These are phyloP conservation scores for Cheilosia soror DNA, from an alignment of 2,888 invertebrate species.

Conservation along the genomic window DNA sequence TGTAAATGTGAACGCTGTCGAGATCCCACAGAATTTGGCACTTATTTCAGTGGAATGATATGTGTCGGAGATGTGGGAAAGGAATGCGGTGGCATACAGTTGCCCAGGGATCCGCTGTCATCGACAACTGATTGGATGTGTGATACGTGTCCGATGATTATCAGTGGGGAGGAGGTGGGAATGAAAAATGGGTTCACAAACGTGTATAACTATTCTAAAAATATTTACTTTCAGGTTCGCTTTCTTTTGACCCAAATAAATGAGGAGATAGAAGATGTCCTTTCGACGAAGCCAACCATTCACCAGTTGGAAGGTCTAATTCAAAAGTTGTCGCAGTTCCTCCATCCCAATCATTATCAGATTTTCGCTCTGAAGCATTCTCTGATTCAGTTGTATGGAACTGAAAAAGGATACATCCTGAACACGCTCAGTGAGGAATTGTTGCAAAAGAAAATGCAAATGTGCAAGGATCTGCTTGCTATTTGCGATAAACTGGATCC, in stretches of 20 bases:
- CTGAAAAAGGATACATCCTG: slow-evolving; percentile 86
- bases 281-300: slow-evolving; percentile 85
- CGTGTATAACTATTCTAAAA: background rate
- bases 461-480: slow-evolving; percentile 87
- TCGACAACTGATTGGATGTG: slow-evolving; percentile 91
- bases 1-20: slow-evolving; percentile 90
- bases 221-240: slow-evolving; percentile 77
- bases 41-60: slow-evolving; percentile 85
- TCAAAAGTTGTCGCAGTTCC: slow-evolving; percentile 88
- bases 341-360: slow-evolving; percentile 94
- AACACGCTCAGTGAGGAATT: slow-evolving; percentile 86
- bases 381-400: slow-evolving; percentile 91
- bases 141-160: slow-evolving; percentile 87
- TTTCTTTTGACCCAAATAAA: slow-evolving; percentile 89
- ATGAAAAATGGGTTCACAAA: background rate
- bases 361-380: slow-evolving; percentile 92
- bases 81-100: slow-evolving; percentile 87
- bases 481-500: slow-evolving; percentile 89
- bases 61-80: slow-evolving; percentile 84
- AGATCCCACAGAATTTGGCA: slow-evolving; percentile 92
- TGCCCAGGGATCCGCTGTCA: slow-evolving; percentile 89
- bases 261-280: slow-evolving; percentile 89
- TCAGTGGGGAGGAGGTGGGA: slow-evolving; percentile 87
- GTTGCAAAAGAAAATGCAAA: slow-evolving; percentile 87
- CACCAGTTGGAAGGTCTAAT: slow-evolving; percentile 87